phyloP scores from a whole-genome alignment of 2,113 vertebrate species.

The Scomber colias region DNA sequence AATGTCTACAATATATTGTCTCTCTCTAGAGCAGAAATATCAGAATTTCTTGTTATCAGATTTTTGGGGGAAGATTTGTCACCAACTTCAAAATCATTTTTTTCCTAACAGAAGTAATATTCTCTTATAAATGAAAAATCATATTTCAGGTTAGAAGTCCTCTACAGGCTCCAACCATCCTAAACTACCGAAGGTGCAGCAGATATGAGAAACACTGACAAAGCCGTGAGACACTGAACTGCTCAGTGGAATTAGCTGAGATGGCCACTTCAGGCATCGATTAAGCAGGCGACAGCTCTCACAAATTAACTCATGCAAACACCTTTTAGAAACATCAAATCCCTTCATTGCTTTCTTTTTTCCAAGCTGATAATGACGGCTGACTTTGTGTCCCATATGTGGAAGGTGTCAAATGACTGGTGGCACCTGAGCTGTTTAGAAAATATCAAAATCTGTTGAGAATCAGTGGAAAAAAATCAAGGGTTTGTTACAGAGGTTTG shows the following conservation, averaged over 20 bases:
- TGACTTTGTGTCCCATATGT: not conserved
- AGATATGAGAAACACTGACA: not conserved
- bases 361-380: not conserved
- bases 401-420: not conserved
- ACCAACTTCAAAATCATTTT: not conserved
- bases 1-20: no score
- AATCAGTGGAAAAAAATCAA: not conserved
- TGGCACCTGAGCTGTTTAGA: not conserved
- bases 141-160: constrained; percentile 10
- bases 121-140: not conserved
- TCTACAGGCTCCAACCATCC: not conserved
- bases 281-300: constrained; percentile 1
- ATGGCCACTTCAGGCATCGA: not conserved
- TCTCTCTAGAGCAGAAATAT: no score
- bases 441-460: not conserved
- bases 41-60: no score
- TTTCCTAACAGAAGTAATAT: not conserved
- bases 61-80: no score
- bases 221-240: not conserved
- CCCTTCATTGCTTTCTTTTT: not conserved
- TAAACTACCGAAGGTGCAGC: not conserved
- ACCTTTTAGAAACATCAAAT: constrained; percentile 2
- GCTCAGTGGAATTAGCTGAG: not conserved
- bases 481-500: not conserved
- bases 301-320: not conserved